Conservation (phyloP, 2,113 vertebrate genomes). For the Anser brachyrhynchus region DNA sequence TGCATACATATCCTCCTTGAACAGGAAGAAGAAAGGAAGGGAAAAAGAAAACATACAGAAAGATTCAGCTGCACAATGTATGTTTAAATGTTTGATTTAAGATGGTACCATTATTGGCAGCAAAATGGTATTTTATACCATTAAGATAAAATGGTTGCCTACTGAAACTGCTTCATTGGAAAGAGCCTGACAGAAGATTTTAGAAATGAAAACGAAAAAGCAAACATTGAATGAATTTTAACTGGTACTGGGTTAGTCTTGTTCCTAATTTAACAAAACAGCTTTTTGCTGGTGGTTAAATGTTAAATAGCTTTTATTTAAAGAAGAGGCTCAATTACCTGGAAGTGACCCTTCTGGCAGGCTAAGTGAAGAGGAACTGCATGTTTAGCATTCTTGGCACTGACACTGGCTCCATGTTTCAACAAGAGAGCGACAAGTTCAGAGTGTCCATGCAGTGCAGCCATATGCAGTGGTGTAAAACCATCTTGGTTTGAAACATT, state of each 20-base stretch:
- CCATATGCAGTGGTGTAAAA: slow-evolving; percentile 85
- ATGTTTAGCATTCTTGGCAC: slow-evolving; percentile 77
- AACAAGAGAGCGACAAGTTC: slow-evolving; percentile 81
- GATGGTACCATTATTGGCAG: neutral
- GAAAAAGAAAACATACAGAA: neutral
- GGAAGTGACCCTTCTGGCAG: slow-evolving; percentile 87
- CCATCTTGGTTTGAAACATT: slow-evolving; percentile 85
- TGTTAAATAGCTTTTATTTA: neutral
- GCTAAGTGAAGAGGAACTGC: slow-evolving; percentile 91
- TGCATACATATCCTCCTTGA: neutral
- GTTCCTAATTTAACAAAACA: neutral
- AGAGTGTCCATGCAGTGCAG: slow-evolving; percentile 84
- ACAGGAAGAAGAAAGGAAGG: neutral
- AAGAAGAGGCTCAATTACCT: slow-evolving; percentile 71
- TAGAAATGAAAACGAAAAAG: neutral
- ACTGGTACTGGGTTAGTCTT: no score
- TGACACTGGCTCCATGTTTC: slow-evolving; percentile 82
- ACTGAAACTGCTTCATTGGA: neutral
- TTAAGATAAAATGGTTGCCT: neutral
- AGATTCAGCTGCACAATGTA: neutral
- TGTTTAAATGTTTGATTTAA: rapidly evolving
- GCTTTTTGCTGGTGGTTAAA: neutral
- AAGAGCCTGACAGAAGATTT: neutral
- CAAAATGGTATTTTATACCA: neutral
- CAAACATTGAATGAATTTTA: neutral